phyloP scores from a whole-genome alignment of 2,888 invertebrate species.

The Acanthosepion pharaonis region DNA sequence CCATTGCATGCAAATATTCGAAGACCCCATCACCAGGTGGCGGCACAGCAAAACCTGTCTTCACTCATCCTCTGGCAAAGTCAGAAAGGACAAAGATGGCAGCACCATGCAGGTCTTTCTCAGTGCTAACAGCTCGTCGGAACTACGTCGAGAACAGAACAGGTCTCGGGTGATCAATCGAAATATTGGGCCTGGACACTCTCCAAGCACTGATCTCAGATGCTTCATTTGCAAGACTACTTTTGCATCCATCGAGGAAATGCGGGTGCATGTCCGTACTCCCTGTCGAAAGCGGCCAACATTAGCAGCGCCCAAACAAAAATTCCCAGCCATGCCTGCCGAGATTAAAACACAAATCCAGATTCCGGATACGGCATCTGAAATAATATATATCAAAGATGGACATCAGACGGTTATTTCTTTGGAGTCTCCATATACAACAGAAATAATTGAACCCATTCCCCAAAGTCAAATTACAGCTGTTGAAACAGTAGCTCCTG shows the following conservation, averaged over 20 bases:
- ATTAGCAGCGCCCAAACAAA: not conserved
- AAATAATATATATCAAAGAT: constrained; percentile 44
- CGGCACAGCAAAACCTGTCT: constrained; percentile 66
- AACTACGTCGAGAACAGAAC: not conserved
- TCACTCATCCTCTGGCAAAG: constrained; percentile 25
- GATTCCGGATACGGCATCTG: not conserved
- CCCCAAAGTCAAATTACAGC: not conserved
- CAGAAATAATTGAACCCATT: too few relatives aligned
- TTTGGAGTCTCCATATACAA: not conserved
- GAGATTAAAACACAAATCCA: not conserved
- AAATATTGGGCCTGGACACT: constrained; percentile 36
- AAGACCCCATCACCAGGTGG: constrained; percentile 69
- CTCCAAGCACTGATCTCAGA: constrained; percentile 47
- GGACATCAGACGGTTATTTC: constrained; percentile 45
- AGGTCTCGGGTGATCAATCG: not conserved
- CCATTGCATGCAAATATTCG: constrained; percentile 70
- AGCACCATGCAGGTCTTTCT: constrained; percentile 37
- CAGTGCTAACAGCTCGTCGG: not conserved
- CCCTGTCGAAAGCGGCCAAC: constrained; percentile 51
- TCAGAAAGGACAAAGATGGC: constrained; percentile 44
- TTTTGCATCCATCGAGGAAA: constrained; percentile 51
- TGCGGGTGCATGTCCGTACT: constrained; percentile 50
- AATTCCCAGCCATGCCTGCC: not conserved
- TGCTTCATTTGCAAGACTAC: constrained; percentile 51
- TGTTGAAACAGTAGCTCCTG: not conserved